These are phyloP conservation scores for Rhinopomastus cyanomelas DNA, from an alignment of 2,113 vertebrate genomes.

Conservation along the genomic window DNA sequence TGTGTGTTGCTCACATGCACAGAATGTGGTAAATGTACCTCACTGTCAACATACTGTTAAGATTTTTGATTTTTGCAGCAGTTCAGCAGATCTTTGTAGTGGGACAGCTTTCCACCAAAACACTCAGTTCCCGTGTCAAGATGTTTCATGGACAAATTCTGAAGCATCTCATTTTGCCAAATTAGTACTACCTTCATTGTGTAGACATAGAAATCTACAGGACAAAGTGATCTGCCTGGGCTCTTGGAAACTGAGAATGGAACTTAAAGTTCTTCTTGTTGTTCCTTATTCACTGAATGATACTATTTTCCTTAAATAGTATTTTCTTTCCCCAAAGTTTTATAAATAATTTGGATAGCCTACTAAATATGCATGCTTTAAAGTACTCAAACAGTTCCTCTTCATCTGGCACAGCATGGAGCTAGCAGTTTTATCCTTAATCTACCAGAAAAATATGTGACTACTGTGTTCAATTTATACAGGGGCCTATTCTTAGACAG, in stretches of 20 bases:
- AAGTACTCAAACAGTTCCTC: conserved; percentile 61
- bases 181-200: background rate
- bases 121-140: background rate
- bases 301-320: conserved; percentile 55
- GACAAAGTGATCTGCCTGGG: background rate
- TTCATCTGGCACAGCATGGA: conserved; percentile 66
- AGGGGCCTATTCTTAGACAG: conserved; percentile 40
- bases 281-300: conserved; percentile 18
- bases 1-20: background rate
- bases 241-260: background rate
- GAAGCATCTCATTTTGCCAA: background rate
- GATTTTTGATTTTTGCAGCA: background rate
- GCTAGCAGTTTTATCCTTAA: conserved; percentile 56
- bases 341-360: conserved; percentile 67
- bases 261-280: conserved; percentile 1
- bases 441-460: conserved; percentile 61
- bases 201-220: background rate
- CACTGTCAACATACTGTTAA: background rate
- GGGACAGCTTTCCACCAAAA: background rate
- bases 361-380: conserved; percentile 62
- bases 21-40: background rate
- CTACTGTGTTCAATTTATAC: conserved; percentile 51
- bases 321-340: conserved; percentile 45
- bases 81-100: background rate
- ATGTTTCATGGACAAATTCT: background rate